Conservation (phyloP, 2,888 invertebrate genomes). For the Drosophila acutilabella region DNA sequence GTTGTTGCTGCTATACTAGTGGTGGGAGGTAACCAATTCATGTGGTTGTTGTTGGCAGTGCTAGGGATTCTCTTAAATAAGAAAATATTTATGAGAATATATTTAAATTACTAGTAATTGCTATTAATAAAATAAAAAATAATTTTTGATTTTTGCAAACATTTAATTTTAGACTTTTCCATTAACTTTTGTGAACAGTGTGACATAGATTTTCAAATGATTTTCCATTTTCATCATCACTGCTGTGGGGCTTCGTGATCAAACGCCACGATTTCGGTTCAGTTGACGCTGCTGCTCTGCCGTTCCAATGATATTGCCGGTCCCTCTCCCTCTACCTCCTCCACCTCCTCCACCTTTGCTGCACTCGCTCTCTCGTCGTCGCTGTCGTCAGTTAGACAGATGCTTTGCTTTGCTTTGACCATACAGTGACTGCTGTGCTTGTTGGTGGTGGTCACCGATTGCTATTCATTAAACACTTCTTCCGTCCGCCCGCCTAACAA, state of each 20-base stretch:
- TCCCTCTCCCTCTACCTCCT: not conserved
- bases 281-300: slow-evolving; percentile 45
- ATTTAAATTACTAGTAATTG: slow-evolving; percentile 12
- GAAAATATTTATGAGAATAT: slow-evolving; percentile 7
- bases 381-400: slow-evolving; percentile 48
- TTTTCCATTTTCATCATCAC: slow-evolving; percentile 61
- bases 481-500: slow-evolving; percentile 43
- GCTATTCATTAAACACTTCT: slow-evolving; percentile 30
- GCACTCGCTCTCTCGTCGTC: slow-evolving; percentile 13
- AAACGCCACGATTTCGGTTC: slow-evolving; percentile 64
- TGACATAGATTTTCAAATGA: slow-evolving; percentile 50
- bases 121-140: not conserved
- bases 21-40: slow-evolving; percentile 31
- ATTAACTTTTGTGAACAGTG: slow-evolving; percentile 45
- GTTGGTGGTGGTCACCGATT: slow-evolving; percentile 44
- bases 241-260: slow-evolving; percentile 70
- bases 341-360: no score
- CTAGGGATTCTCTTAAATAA: slow-evolving; percentile 22
- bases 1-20: slow-evolving; percentile 4
- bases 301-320: slow-evolving; percentile 40
- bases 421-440: slow-evolving; percentile 10
- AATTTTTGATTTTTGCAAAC: slow-evolving; percentile 1
- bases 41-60: slow-evolving; percentile 40
- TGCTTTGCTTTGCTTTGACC: not conserved
- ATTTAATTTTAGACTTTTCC: slow-evolving; percentile 10